phyloP scores from a whole-genome alignment of 2,888 invertebrate species.

The Idaea aversata region DNA sequence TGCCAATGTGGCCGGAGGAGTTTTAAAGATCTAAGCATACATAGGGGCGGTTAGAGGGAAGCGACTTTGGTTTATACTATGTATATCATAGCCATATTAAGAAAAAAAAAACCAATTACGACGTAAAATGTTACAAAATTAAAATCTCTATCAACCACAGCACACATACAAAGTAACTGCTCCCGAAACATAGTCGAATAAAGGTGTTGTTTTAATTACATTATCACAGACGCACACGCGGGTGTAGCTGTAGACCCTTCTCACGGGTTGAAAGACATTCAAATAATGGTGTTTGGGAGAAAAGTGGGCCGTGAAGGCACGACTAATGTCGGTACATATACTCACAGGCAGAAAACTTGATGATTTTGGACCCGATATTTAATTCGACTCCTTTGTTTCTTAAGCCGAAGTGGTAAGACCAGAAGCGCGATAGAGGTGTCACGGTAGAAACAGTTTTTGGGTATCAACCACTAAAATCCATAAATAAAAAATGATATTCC shows the following conservation, averaged over 20 bases:
- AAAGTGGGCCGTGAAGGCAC: slow-evolving; percentile 41
- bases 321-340: slow-evolving; percentile 27
- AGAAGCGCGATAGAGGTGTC: no score
- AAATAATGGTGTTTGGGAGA: slow-evolving; percentile 76
- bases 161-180: slow-evolving; percentile 50
- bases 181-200: slow-evolving; percentile 46
- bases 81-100: no score
- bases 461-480: no score
- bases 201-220: slow-evolving; percentile 81
- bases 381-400: slow-evolving; percentile 57
- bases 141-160: background rate
- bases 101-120: no score
- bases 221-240: slow-evolving; percentile 76
- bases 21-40: no score
- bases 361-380: slow-evolving; percentile 32
- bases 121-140: slow-evolving; percentile 5
- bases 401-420: no score
- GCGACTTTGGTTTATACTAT: no score
- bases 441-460: no score
- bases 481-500: no score
- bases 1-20: no score
- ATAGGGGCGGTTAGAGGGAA: no score
- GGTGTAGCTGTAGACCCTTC: slow-evolving; percentile 64
- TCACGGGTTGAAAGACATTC: slow-evolving; percentile 78
- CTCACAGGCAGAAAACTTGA: slow-evolving; percentile 17